phyloP scores from a whole-genome alignment of 1,140 invertebrate genomes.

The Sycophaga agraensis region DNA sequence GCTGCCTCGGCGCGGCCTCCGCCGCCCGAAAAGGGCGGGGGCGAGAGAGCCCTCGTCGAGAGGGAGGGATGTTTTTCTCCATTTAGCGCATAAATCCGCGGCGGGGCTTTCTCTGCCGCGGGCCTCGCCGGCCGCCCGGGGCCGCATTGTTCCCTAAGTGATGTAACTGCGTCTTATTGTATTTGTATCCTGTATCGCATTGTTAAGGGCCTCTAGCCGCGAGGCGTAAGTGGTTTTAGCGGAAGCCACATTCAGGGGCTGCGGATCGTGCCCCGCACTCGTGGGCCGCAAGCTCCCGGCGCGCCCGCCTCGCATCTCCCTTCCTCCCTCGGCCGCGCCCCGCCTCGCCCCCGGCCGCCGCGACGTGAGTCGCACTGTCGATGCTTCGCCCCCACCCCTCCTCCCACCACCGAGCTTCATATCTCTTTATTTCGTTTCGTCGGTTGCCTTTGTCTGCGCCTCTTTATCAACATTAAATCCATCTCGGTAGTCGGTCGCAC shows the following conservation, averaged over 20 bases:
- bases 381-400: too few species aligned
- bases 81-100: conserved; percentile 58
- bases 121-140: conserved; percentile 21
- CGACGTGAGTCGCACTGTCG: background rate
- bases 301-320: conserved; percentile 38
- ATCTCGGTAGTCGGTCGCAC: too few species aligned
- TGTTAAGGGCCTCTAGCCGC: conserved; percentile 57
- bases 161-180: conserved; percentile 61
- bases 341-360: background rate
- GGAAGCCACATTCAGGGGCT: conserved; percentile 56
- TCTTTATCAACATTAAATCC: too few species aligned
- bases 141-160: conserved; percentile 59
- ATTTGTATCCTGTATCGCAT: conserved; percentile 61
- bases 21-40: background rate
- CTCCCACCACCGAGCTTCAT: too few species aligned
- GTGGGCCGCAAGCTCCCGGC: too few species aligned
- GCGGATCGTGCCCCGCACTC: background rate
- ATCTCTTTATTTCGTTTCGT: too few species aligned
- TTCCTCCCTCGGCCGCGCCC: background rate
- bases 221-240: conserved; percentile 60
- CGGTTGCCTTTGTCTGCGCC: too few species aligned
- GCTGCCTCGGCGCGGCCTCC: too few species aligned
- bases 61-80: conserved; percentile 57
- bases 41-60: background rate
- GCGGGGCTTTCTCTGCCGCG: too few species aligned